These are phyloP conservation scores for Petrocephalus microphthalmus DNA, from an alignment of 2,113 vertebrate species.

Conservation along the genomic window DNA sequence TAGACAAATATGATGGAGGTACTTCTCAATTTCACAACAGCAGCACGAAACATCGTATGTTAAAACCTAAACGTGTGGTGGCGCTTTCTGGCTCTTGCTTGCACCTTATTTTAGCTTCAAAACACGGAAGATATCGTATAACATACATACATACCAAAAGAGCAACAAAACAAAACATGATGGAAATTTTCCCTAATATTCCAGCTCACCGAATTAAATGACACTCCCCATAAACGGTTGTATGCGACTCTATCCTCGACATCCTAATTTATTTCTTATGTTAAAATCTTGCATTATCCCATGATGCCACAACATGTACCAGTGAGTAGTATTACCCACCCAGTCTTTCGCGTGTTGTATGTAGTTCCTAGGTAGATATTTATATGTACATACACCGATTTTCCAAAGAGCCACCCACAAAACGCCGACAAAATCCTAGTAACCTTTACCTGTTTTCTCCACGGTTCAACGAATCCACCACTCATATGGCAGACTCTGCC, in stretches of 20 bases:
- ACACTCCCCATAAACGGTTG: background rate
- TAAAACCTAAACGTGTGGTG: background rate
- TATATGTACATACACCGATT: background rate
- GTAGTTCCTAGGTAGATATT: background rate
- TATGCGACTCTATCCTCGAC: background rate
- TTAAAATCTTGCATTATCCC: background rate
- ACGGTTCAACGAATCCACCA: background rate
- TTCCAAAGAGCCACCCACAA: background rate
- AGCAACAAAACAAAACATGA: background rate
- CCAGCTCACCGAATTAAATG: background rate
- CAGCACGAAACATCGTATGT: background rate
- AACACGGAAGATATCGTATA: background rate
- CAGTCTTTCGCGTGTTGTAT: background rate
- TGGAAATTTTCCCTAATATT: background rate
- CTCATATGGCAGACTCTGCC: background rate
- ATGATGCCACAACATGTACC: background rate
- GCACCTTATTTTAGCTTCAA: background rate
- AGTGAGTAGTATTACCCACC: background rate
- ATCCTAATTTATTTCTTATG: background rate
- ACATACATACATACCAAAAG: background rate
- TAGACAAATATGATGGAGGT: background rate
- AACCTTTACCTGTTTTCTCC: slow-evolving; percentile 12
- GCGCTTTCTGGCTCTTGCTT: background rate
- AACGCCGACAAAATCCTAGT: background rate
- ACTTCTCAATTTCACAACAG: background rate